A percentile compares a stretch with the other conserved stretches of the same genome.
Evolutionary conservation across 2,888 invertebrate species (phyloP).

Genomic region (Seira ritae): DNA sequence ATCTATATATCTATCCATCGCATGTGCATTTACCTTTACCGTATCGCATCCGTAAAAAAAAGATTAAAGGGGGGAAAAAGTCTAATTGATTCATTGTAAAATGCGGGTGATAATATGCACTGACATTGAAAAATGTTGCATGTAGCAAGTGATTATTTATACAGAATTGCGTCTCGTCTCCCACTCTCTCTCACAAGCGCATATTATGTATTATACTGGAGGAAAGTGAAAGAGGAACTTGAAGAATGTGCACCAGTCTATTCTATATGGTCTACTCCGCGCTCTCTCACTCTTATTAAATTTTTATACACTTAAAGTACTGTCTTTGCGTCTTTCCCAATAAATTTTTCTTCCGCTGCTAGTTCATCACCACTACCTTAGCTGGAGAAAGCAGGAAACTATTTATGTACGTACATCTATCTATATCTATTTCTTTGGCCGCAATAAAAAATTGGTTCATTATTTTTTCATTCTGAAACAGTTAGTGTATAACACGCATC

Average conservation of each 20-base stretch:
- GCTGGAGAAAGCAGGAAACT: not conserved
- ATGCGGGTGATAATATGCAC: not conserved
- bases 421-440: no score
- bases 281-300: not conserved
- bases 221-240: not conserved
- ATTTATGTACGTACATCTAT: no score
- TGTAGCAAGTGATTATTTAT: not conserved
- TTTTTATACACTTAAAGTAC: not conserved
- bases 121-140: conserved; percentile 5
- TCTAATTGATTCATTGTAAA: conserved; percentile 1
- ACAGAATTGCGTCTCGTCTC: not conserved
- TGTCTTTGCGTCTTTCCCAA: not conserved
- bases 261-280: no score
- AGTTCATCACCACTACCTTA: not conserved
- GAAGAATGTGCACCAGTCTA: not conserved
- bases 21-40: no score
- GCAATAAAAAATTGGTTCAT: not conserved
- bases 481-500: not conserved
- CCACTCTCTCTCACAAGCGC: not conserved
- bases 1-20: no score
- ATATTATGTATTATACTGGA: not conserved
- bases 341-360: not conserved
- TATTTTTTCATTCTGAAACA: not conserved
- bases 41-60: no score
- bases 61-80: not conserved